Evolutionary conservation across 1,140 invertebrate species (phyloP).

Genomic region (Drosophila nigromelanica): DNA sequence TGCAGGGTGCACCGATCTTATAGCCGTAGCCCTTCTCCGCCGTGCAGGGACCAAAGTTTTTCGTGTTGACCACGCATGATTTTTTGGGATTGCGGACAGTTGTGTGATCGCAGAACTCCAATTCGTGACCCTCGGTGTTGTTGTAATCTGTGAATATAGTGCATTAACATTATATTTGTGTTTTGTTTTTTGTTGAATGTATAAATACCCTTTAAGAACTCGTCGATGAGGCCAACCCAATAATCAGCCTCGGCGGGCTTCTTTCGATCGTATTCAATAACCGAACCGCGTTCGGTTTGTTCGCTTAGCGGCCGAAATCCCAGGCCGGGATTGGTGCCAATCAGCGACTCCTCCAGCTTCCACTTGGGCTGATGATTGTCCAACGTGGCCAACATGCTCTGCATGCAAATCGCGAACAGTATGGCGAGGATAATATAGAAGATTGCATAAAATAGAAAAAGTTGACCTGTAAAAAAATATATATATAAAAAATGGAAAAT

Average conservation of each 20-base stretch:
- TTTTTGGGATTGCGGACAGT: slow-evolving; percentile 86
- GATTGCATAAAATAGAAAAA: slow-evolving; percentile 92
- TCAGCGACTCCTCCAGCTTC: slow-evolving; percentile 89
- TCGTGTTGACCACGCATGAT: slow-evolving; percentile 89
- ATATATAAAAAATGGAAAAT: background rate
- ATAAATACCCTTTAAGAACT: slow-evolving; percentile 86
- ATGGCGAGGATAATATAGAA: slow-evolving; percentile 92
- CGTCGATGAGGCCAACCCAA: slow-evolving; percentile 88
- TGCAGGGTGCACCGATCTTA: slow-evolving; percentile 89
- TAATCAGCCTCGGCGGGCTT: slow-evolving; percentile 87
- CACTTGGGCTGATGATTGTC: slow-evolving; percentile 89
- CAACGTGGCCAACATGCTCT: slow-evolving; percentile 90
- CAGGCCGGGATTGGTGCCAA: slow-evolving; percentile 95
- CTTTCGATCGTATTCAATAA: slow-evolving; percentile 92
- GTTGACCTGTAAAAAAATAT: slow-evolving; percentile 86
- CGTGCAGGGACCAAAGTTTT: slow-evolving; percentile 88
- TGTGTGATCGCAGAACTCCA: slow-evolving; percentile 88
- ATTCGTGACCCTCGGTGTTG: slow-evolving; percentile 86
- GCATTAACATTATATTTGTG: background rate
- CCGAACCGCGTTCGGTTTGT: slow-evolving; percentile 90
- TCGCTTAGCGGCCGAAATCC: slow-evolving; percentile 94
- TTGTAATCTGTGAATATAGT: slow-evolving; percentile 67
- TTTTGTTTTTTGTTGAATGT: background rate
- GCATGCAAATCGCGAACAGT: slow-evolving; percentile 93
- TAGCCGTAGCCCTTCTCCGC: slow-evolving; percentile 88